Evolutionary conservation across 2,888 invertebrate genomes (phyloP), one percentile per base, ranked within the genome.

Genomic region (Poecilobothrus nobilitatus): DNA sequence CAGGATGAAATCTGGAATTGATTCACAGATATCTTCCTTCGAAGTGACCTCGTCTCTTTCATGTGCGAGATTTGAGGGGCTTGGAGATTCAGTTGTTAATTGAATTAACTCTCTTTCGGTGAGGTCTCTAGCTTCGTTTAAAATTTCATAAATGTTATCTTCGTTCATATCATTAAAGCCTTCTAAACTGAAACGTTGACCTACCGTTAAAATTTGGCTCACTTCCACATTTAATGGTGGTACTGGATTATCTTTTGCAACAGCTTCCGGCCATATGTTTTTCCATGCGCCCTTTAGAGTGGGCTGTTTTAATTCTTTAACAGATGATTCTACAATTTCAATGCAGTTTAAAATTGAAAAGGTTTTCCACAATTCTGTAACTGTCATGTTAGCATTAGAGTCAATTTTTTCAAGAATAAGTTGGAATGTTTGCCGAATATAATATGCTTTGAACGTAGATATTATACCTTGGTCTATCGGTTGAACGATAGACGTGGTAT

Each of bases 311-410:
- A 63, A 53, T 66, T 66, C 33, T n/a, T 44, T 33, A 33, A 66
- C 15, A 53, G 66, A 44, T 53, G 53, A 21, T 22, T 44, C 66
- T 22, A 66, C 53, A 66, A 61, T 66, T 66, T 53, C 20, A 44
- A 66, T 20, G 61, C 66, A 66, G 44, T 66, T 66, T 22, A 66
- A 66, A 27, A 66, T 53, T 61, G 62, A 53, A 66, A 66, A 66
- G 18, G 1, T 22, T 66, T 61, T 66, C 53, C 66, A 66, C 61
- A 53, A 18, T 53, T 53, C 6, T 15, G 61, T 20, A 20, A 63
- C 21, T 63, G 63, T 63, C 21, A 63, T 21, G 22, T 63, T 63
- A 10, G 63, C 9, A 22, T 21, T 22, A 22, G 12, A 63, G 7
- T 63, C 63, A 8, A 63, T 63, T 63, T 63, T 63, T 6, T 63